Evolutionary conservation across 1,140 invertebrate species (phyloP).

Genomic region (Drosophila mayri): DNA sequence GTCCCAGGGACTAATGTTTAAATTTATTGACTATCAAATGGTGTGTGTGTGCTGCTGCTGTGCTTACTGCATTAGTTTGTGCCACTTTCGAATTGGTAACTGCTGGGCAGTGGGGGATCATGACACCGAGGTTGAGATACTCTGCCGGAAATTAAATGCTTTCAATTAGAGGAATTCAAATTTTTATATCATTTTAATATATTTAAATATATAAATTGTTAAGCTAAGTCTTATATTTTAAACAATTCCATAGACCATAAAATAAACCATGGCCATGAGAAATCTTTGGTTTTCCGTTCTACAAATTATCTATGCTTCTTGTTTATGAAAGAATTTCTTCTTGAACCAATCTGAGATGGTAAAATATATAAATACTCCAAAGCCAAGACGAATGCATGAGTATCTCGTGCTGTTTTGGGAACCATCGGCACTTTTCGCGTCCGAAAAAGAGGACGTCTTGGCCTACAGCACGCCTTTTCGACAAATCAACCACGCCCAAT

Average conservation of each 20-base stretch:
- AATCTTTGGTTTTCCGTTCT: not conserved
- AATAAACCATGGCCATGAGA: too few relatives aligned
- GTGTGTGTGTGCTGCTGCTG: constrained; percentile 27
- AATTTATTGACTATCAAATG: constrained; percentile 79
- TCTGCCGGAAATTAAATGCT: constrained; percentile 1
- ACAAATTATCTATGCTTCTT: not conserved
- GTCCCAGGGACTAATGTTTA: constrained; percentile 59
- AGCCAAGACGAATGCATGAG: not conserved
- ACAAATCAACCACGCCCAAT: constrained; percentile 39
- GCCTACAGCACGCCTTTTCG: constrained; percentile 31
- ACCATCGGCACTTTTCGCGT: not conserved
- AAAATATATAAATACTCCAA: not conserved
- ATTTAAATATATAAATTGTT: too few relatives aligned
- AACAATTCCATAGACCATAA: not conserved
- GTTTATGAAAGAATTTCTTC: not conserved
- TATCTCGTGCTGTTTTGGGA: constrained; percentile 6
- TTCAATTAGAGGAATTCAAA: not conserved
- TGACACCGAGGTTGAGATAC: constrained; percentile 11
- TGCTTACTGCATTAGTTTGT: constrained; percentile 78
- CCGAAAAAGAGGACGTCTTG: constrained; percentile 19
- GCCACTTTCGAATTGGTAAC: constrained; percentile 49
- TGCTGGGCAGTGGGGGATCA: constrained; percentile 5
- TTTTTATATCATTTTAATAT: not conserved
- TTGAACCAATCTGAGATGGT: not conserved
- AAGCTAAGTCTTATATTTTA: not conserved